A percentile compares a stretch with the other conserved stretches of the same genome.
phyloP scores from a whole-genome alignment of 1,140 invertebrate species.

The Drosophila lowei region DNA sequence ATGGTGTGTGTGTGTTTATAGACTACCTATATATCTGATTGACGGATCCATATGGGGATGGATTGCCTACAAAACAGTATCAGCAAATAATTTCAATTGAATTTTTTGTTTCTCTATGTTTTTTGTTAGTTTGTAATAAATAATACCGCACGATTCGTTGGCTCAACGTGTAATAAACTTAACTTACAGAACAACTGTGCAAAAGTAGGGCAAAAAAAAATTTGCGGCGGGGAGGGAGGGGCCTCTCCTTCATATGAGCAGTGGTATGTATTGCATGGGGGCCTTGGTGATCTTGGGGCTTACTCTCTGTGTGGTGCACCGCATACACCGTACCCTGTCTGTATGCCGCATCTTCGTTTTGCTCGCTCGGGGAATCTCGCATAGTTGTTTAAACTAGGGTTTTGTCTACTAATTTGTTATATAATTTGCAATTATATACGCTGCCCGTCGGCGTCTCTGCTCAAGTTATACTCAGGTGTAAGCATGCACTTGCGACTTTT shows the following conservation, averaged over 20 bases:
- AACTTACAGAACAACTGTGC: constrained; percentile 78
- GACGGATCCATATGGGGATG: constrained; percentile 36
- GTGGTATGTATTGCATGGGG: constrained; percentile 6
- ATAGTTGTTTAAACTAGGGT: constrained; percentile 34
- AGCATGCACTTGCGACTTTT: constrained; percentile 67
- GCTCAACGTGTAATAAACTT: constrained; percentile 71
- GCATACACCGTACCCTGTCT: background rate
- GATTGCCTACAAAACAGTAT: constrained; percentile 54
- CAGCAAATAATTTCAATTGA: constrained; percentile 78
- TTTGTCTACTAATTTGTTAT: constrained; percentile 53
- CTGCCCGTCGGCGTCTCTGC: constrained; percentile 14
- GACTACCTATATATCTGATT: constrained; percentile 59
- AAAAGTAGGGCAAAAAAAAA: constrained; percentile 50
- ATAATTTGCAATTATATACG: constrained; percentile 76
- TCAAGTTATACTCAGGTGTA: constrained; percentile 71
- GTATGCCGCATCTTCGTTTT: constrained; percentile 44
- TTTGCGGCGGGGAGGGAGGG: too few species aligned
- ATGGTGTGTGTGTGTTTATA: constrained; percentile 46
- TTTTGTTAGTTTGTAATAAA: constrained; percentile 60
- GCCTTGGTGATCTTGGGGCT: background rate
- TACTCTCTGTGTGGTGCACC: background rate
- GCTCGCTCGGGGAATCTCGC: constrained; percentile 32
- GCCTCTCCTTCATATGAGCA: constrained; percentile 4
- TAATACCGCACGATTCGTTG: constrained; percentile 78
- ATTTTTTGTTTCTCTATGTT: constrained; percentile 31